A percentile compares a stretch with the other conserved stretches of the same genome.
Conservation (phyloP, 2,888 invertebrate genomes). For the Drosophila kokeensis region DNA sequence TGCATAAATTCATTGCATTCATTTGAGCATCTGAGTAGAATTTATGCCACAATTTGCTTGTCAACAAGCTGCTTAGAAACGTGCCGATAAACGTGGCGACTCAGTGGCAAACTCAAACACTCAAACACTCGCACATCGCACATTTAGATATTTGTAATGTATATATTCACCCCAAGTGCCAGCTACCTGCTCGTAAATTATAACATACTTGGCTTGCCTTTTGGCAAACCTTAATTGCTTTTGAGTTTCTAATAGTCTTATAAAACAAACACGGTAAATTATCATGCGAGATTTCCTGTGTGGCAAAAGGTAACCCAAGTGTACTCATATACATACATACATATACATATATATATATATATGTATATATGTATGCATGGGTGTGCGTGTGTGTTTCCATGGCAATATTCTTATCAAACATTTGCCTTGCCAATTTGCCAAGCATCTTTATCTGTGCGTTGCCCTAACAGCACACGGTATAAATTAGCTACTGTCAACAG, state of each 20-base stretch:
- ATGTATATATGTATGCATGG: background rate
- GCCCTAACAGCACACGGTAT: conserved; percentile 4
- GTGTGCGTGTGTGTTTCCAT: conserved; percentile 25
- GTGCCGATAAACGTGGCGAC: conserved; percentile 41
- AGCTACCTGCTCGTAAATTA: conserved; percentile 50
- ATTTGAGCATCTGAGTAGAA: conserved; percentile 37
- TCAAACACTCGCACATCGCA: background rate
- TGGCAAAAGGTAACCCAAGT: conserved; percentile 13
- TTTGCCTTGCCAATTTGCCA: conserved; percentile 48
- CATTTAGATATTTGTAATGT: background rate
- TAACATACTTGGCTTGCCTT: conserved; percentile 46
- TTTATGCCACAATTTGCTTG: conserved; percentile 58
- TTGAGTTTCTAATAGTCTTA: conserved; percentile 63
- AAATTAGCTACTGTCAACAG: background rate
- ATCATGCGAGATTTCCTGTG: conserved; percentile 47
- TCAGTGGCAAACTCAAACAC: background rate
- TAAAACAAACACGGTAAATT: conserved; percentile 67
- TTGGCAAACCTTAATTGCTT: conserved; percentile 61
- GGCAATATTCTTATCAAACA: conserved; percentile 56
- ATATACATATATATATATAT: background rate
- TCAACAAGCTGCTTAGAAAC: conserved; percentile 64
- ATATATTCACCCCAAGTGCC: conserved; percentile 6
- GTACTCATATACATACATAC: background rate
- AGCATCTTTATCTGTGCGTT: conserved; percentile 10
- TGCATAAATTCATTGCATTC: conserved; percentile 35